Evolutionary conservation across 2,113 vertebrate genomes (phyloP).

Genomic region (Benitochromis conjunctus): DNA sequence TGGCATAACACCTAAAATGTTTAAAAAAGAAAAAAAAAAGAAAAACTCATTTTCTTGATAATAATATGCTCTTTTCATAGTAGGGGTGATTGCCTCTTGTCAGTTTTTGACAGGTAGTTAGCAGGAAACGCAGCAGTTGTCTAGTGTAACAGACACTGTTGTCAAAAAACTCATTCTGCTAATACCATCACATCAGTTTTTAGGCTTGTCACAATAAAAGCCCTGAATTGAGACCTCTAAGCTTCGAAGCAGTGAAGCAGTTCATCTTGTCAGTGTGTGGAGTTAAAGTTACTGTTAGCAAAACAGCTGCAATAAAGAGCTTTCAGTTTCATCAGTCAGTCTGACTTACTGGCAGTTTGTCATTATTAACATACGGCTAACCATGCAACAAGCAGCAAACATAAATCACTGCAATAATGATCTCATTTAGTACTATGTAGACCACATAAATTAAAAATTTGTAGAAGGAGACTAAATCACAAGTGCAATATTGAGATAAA

Average conservation of each 20-base stretch:
- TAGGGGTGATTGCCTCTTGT: neutral
- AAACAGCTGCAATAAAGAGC: neutral
- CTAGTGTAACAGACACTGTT: neutral
- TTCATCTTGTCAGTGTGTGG: neutral
- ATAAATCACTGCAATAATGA: neutral
- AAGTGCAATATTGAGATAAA: neutral
- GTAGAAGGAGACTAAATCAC: neutral
- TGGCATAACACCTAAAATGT: neutral
- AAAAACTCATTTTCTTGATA: neutral
- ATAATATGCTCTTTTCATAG: neutral
- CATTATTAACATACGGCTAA: neutral
- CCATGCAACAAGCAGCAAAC: neutral
- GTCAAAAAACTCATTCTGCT: neutral
- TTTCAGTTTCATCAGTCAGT: neutral
- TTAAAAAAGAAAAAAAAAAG: neutral
- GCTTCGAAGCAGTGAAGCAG: neutral
- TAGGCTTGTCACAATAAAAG: neutral
- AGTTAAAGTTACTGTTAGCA: neutral
- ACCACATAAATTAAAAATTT: neutral
- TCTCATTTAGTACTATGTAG: neutral
- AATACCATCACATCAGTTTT: neutral
- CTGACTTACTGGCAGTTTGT: neutral
- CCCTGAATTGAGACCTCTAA: neutral
- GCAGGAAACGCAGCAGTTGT: neutral
- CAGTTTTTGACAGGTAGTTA: slow-evolving; percentile 7